Evolutionary conservation across 2,888 invertebrate species (phyloP), one percentile per base, ranked within the genome.

Genomic region (Melieria crassipennis): DNA sequence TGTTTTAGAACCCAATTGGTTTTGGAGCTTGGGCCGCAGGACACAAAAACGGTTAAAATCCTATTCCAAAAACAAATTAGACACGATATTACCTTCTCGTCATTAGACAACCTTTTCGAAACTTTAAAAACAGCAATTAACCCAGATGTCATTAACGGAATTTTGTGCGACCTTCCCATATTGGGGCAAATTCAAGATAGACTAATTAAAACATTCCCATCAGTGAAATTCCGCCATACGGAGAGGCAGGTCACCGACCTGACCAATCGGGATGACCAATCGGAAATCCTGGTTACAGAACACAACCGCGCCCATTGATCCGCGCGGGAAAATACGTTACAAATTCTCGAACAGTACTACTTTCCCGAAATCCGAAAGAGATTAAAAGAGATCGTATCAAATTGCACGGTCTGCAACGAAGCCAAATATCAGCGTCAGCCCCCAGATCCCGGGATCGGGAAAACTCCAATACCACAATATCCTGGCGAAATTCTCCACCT

Each of bases 1-100:
- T 75, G 76, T 56, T 78, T 75, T n/a, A 62, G 69, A 69, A 77
- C 77, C n/a, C 73, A 77, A 48, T 73, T 77, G 11, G 42, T 78
- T n/a, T 48, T 77, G 7, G 72, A 58, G 3, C 9, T 45, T 11
- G 50, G 47, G 62, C 42, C 42, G 73, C 4, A 30, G 30, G 30
- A 30, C 30, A 30, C 13, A 61, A 55, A 55, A 13, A 55, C 6
- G 5, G 11, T 55, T n/a, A 55, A 55, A 55, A 61, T 76, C 11
- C 56, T 74, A 7, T 77, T 78, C 50, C 56, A 71, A n/a, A 67
- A 68, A 45, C 75, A 75, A 66, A 71, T 56, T 5, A 48, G 73
- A 9, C 74, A 75, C 56, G 3, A 72, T 4, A 61, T 73, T 43
- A 50, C 63, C 10, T 70, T 73, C 42, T 52, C 61, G 64, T 72